Percentiles rank a stretch among this genome's conserved stretches.
Conservation (phyloP, 2,888 invertebrate species). For the Drosophila algonquin region DNA sequence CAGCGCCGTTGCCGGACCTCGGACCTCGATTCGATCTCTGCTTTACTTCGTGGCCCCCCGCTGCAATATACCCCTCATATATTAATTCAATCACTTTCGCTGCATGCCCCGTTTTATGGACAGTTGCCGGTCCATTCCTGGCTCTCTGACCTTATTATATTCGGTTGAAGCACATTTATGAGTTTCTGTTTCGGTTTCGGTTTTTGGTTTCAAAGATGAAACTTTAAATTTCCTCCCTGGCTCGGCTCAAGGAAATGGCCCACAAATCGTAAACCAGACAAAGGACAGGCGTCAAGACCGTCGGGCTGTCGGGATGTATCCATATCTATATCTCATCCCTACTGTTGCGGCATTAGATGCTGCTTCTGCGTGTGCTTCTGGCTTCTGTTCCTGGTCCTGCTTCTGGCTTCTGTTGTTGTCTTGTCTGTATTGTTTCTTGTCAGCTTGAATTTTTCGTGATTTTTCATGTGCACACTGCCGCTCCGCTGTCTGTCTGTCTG, state of each 20-base stretch:
- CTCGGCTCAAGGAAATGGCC: conserved; percentile 48
- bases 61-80: conserved; percentile 43
- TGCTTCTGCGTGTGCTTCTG: conserved; percentile 17
- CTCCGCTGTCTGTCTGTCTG: conserved; percentile 62
- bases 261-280: conserved; percentile 69
- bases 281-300: conserved; percentile 60
- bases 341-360: conserved; percentile 20
- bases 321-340: conserved; percentile 45
- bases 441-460: conserved; percentile 70
- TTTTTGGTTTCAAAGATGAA: conserved; percentile 30
- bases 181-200: conserved; percentile 12
- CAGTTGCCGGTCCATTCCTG: neutral
- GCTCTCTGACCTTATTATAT: conserved; percentile 30
- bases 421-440: conserved; percentile 68
- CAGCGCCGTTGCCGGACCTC: neutral
- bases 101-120: conserved; percentile 52
- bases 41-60: neutral
- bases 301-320: conserved; percentile 55
- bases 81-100: conserved; percentile 73
- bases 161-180: conserved; percentile 34
- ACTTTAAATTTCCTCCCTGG: conserved; percentile 47
- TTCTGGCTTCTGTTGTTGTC: conserved; percentile 31
- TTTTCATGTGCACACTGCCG: conserved; percentile 52
- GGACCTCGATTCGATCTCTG: neutral
- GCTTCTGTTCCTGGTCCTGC: conserved; percentile 2